These are phyloP conservation scores for Achroia grisella DNA, from an alignment of 1,140 invertebrate species.

Conservation along the genomic window DNA sequence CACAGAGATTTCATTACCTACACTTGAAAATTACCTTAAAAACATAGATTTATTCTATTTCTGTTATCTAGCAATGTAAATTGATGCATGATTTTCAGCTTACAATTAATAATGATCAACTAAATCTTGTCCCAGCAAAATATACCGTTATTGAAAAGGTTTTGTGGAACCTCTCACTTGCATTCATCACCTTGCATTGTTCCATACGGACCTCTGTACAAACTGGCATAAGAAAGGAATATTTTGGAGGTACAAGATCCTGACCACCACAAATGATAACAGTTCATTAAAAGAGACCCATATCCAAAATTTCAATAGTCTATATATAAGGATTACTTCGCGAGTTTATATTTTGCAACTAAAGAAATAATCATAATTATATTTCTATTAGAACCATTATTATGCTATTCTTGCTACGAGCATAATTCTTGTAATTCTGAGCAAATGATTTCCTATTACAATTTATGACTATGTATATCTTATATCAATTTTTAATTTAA, in stretches of 20 bases:
- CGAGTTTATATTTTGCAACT: no score
- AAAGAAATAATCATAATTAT: no score
- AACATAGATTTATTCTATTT: slow-evolving; percentile 53
- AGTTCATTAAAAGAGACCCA: slow-evolving; percentile 42
- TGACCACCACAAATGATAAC: slow-evolving; percentile 44
- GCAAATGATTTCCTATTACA: no score
- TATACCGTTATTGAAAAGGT: slow-evolving; percentile 44
- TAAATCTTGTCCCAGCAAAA: slow-evolving; percentile 51
- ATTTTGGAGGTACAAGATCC: slow-evolving; percentile 53
- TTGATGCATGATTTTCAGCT: slow-evolving; percentile 55
- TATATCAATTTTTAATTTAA: no score
- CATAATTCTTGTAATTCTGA: no score
- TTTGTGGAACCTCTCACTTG: slow-evolving; percentile 40
- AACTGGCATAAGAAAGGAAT: slow-evolving; percentile 54
- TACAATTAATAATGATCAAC: slow-evolving; percentile 50
- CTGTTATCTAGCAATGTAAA: slow-evolving; percentile 52
- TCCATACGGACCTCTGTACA: slow-evolving; percentile 60
- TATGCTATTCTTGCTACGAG: no score
- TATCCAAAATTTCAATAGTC: background rate
- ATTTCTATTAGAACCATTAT: no score
- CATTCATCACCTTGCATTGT: slow-evolving; percentile 65
- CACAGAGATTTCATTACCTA: slow-evolving; percentile 63
- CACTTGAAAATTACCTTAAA: slow-evolving; percentile 47
- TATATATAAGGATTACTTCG: no score
- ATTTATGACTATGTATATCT: no score